Evolutionary conservation across 1,140 invertebrate species (phyloP).

Genomic region (Atopsyche davidsoni): DNA sequence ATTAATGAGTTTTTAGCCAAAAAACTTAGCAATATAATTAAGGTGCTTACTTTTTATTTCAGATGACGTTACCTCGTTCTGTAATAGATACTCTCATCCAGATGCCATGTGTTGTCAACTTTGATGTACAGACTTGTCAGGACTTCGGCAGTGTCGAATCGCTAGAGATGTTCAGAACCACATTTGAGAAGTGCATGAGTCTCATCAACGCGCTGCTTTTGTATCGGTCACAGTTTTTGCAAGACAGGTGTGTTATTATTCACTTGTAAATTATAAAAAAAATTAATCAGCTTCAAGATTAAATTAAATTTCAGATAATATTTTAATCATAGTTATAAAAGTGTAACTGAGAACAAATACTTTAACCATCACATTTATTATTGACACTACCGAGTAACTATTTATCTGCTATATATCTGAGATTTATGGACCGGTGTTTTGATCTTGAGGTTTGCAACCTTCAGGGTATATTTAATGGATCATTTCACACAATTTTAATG

Average conservation of each 20-base stretch:
- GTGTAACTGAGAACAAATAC: not conserved
- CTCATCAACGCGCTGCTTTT: constrained; percentile 15
- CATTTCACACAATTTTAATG: too few relatives aligned
- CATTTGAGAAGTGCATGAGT: constrained; percentile 16
- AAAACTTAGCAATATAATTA: not conserved
- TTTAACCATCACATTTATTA: too few relatives aligned
- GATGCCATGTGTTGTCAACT: constrained; percentile 17
- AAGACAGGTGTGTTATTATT: constrained; percentile 21
- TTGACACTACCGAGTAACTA: too few relatives aligned
- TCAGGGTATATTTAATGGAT: too few relatives aligned
- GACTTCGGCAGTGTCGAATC: not conserved
- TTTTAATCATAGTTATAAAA: not conserved
- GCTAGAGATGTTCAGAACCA: constrained; percentile 11
- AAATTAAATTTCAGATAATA: not conserved
- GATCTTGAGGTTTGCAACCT: too few relatives aligned
- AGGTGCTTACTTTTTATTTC: constrained; percentile 6
- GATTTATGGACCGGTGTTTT: too few relatives aligned
- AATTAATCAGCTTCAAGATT: not conserved
- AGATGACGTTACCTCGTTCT: constrained; percentile 21
- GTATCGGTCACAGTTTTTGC: constrained; percentile 19
- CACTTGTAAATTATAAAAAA: not conserved
- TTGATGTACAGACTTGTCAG: constrained; percentile 9
- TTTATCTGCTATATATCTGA: too few relatives aligned
- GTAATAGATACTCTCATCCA: constrained; percentile 24
- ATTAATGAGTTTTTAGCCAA: not conserved